Evolutionary conservation across 1,140 invertebrate genomes (phyloP).

Genomic region (Bombus confusus): DNA sequence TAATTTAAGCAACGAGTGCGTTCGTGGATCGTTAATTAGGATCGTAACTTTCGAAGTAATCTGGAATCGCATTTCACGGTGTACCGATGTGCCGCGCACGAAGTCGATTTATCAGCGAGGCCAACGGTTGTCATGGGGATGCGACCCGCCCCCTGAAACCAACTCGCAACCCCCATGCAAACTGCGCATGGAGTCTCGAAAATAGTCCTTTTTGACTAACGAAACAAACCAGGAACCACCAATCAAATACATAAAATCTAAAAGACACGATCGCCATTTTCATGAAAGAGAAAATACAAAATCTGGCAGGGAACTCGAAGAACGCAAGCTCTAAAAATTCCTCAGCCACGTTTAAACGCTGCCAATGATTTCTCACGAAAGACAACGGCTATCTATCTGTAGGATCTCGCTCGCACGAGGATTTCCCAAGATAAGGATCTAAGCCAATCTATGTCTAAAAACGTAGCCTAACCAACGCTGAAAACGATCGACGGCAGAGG

Average conservation of each 20-base stretch:
- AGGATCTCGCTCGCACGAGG: constrained; percentile 67
- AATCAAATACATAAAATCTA: background rate
- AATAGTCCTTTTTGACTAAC: constrained; percentile 19
- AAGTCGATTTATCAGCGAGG: constrained; percentile 71
- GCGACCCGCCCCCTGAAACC: constrained; percentile 69
- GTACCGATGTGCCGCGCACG: constrained; percentile 66
- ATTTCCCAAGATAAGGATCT: constrained; percentile 68
- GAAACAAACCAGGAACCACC: background rate
- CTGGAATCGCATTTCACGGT: constrained; percentile 67
- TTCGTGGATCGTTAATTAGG: constrained; percentile 67
- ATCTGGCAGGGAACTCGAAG: too few relatives aligned
- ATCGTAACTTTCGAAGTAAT: constrained; percentile 66
- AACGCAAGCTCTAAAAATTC: constrained; percentile 51
- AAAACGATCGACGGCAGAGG: background rate
- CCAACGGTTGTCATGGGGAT: constrained; percentile 77
- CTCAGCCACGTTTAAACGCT: constrained; percentile 41
- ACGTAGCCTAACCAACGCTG: too few relatives aligned
- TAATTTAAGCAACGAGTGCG: constrained; percentile 62
- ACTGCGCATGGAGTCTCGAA: constrained; percentile 60
- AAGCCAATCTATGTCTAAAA: constrained; percentile 22
- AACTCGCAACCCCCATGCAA: constrained; percentile 57
- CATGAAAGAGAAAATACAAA: too few relatives aligned
- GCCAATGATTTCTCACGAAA: constrained; percentile 55
- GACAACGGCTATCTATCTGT: constrained; percentile 54
- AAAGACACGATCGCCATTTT: background rate